phyloP scores from a whole-genome alignment of 2,888 invertebrate species.

The Pristionchus entomophagus region DNA sequence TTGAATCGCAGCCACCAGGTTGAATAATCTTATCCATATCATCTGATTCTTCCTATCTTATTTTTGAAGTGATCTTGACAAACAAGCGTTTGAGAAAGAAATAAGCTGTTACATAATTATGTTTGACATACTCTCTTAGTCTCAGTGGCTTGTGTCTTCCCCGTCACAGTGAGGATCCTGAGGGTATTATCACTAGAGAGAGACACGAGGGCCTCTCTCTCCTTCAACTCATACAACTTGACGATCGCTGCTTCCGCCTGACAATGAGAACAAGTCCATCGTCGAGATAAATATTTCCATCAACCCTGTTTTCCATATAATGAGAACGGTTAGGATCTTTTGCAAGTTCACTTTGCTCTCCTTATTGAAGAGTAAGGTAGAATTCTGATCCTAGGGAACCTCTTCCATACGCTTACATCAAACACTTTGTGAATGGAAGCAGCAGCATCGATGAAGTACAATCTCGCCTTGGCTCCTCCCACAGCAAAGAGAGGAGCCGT shows the following conservation, averaged over 20 bases:
- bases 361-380: too few species aligned
- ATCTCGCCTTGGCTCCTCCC: conserved; percentile 27
- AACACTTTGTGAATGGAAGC: conserved; percentile 15
- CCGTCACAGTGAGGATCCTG: conserved; percentile 39
- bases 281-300: too few species aligned
- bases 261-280: neutral
- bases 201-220: conserved; percentile 38
- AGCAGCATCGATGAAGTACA: conserved; percentile 31
- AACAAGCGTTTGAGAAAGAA: too few species aligned
- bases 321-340: too few species aligned
- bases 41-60: too few species aligned
- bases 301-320: too few species aligned
- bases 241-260: conserved; percentile 39
- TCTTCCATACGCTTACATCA: conserved; percentile 25
- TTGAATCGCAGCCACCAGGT: too few species aligned
- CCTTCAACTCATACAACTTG: conserved; percentile 37
- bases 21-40: too few species aligned
- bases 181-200: conserved; percentile 25
- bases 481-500: conserved; percentile 7
- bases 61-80: too few species aligned
- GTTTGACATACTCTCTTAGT: conserved; percentile 48
- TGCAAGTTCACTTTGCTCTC: too few species aligned
- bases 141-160: conserved; percentile 33
- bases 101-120: too few species aligned
- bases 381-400: neutral